Percentiles rank a stretch among this genome's conserved stretches.
These are phyloP conservation scores for Xenentodon cancila DNA, from an alignment of 2,797 vertebrate species.

Conservation along the genomic window DNA sequence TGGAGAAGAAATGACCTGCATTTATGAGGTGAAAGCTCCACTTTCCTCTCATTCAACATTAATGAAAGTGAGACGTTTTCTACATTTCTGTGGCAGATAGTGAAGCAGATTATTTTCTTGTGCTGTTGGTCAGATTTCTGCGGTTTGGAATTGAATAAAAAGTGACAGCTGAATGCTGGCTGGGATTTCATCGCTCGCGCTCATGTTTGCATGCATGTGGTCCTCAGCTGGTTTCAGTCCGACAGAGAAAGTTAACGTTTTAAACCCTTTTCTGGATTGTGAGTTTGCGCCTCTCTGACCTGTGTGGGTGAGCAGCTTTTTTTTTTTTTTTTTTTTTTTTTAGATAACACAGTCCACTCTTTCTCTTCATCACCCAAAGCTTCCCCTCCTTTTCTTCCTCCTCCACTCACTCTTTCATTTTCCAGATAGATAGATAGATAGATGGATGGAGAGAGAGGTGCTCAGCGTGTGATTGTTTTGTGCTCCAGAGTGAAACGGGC, in stretches of 20 bases:
- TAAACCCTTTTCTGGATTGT: conserved; percentile 9
- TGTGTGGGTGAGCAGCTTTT: conserved; percentile 42
- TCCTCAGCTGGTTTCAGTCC: conserved; percentile 10
- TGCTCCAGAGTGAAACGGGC: conserved; percentile 57
- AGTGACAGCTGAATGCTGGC: background rate
- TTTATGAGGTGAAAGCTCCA: no score
- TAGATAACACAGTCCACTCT: conserved; percentile 20
- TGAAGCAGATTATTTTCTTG: no score
- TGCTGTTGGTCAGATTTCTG: no score
- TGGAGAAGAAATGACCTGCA: no score
- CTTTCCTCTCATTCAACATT: no score
- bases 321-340: conserved; percentile 22
- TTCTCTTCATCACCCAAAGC: conserved; percentile 1
- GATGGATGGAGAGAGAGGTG: conserved; percentile 15
- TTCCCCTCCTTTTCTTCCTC: conserved; percentile 26
- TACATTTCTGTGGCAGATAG: no score
- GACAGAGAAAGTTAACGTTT: conserved; percentile 16
- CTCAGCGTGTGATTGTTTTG: conserved; percentile 57
- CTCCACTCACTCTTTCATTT: conserved; percentile 34
- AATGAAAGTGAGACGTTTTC: no score
- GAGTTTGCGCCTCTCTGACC: conserved; percentile 41
- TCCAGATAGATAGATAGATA: conserved; percentile 17
- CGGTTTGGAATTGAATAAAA: no score
- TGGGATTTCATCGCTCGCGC: no score
- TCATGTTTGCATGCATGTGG: background rate